Evolutionary conservation across 2,113 vertebrate species (phyloP).

Genomic region (Mystacornis crossleyi): DNA sequence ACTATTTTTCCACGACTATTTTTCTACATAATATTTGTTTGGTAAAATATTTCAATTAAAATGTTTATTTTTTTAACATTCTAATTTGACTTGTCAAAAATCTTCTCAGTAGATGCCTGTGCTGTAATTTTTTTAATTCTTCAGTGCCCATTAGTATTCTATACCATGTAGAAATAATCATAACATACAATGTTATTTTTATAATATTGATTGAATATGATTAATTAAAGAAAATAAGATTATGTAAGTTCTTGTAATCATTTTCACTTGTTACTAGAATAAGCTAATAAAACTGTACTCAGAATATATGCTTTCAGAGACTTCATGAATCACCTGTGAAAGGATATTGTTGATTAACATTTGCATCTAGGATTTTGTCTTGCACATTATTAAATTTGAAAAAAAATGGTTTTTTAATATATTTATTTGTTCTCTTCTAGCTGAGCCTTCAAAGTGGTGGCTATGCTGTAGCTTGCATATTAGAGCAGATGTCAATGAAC

Average conservation of each 20-base stretch:
- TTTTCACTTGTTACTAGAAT: conserved; percentile 48
- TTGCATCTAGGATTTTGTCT: conserved; percentile 43
- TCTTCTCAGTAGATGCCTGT: conserved; percentile 46
- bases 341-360: conserved; percentile 49
- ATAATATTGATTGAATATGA: conserved; percentile 43
- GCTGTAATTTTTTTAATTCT: conserved; percentile 55
- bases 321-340: conserved; percentile 55
- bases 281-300: conserved; percentile 51
- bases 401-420: background rate
- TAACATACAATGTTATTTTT: conserved; percentile 15
- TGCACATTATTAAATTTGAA: conserved; percentile 16
- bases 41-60: conserved; percentile 53
- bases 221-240: conserved; percentile 69
- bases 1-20: conserved; percentile 44
- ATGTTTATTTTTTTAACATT: conserved; percentile 57
- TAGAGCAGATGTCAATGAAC: background rate
- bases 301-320: conserved; percentile 33
- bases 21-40: conserved; percentile 52
- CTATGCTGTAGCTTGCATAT: background rate
- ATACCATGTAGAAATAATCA: background rate
- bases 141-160: conserved; percentile 59
- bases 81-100: conserved; percentile 61
- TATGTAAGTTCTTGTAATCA: conserved; percentile 35
- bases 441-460: background rate
- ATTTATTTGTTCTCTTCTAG: background rate